Base-by-base conservation (phyloP, 2,797 vertebrate species). In the Coranthus polyacanthus region DNA sequence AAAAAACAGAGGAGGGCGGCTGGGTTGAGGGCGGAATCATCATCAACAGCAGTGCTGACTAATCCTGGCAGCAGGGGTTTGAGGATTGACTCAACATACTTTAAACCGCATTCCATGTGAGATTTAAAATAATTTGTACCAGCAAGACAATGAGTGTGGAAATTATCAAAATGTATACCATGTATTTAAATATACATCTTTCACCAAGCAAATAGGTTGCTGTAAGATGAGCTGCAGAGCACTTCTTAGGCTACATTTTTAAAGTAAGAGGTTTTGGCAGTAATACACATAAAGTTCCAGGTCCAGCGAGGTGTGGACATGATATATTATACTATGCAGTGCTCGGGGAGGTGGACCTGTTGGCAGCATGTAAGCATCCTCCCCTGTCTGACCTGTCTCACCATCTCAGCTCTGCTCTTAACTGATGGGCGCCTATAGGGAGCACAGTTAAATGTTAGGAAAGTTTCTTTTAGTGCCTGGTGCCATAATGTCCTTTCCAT, bases 401-500 rank as follows among this genome's bases (percentile, higher is more conserved):
- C 56, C 58, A 18, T 52, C 51, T 58, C 12, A 12, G 24, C 32
- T 62, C 46, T 64, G 17, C 4, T 44, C 63, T 59, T 57, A 69
- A 71, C 79, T 71, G 76, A 85, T 47, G n/a, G 61, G 22, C 29
- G 74, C 83, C 78, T 46, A 45, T 36, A 36, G 52, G 58, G 70
- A 83, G 51, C 21, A 5, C 37, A 54, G 57, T 71, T 68, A 79
- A 78, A 78, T 68, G 60, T 71, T 63, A 50, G 63, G 53, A 79
- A 61, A 68, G 22, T 68, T 79, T 79, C 74, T 65, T 80, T 82
- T 81, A 60, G 79, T 43, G 46, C 21, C 65, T 61, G 65, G n/a
- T 65, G 80, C 81, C 74, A 73, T 67, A 42, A 79, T 75, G 74
- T 86, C 75, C 77, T 75, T 53, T 80, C 79, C 69, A 49, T 3